Base-by-base conservation (phyloP, 2,113 vertebrate genomes). In the Hippocampus barbouri region DNA sequence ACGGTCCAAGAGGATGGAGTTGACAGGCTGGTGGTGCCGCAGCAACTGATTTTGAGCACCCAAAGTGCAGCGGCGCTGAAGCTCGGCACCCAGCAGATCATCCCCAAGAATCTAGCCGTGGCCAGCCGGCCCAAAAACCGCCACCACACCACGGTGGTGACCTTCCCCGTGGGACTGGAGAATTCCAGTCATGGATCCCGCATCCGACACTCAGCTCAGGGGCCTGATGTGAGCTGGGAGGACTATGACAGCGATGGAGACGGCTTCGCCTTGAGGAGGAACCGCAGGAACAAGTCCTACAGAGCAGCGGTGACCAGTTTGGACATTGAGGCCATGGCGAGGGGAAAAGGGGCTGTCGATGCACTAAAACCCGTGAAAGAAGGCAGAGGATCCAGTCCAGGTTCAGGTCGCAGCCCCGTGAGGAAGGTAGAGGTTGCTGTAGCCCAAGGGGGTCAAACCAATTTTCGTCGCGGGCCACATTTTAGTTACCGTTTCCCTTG, bases 201-300 rank as follows among this genome's bases (percentile, higher is more conserved):
- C 40, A 76, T 53, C 73, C 77, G 70, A 1, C 65, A 84, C 1
- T 71, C 91, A 0, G 6, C 88, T 1, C 83, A 84, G 73, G 79
- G 72, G 0, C 78, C 93, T 4, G 68, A 91, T 21, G 3, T 93
- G 57, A 88, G 88, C 2, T 79, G 85, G 88, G 94, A 96, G 0
- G 92, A 92, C 70, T 91, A 91, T 5, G 93, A 96, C 72, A 91
- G 76, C 5, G 81, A 82, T 0, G 91, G 87, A 0, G 79, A 86
- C 0, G 90, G 88, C 0, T 90, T 87, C 0, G 0, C 66, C 3
- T 75, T 94, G 59, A 90, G 89, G 41, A 92, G 95, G 41, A 98
- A 96, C 79, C 91, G 96, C 59, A 90, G 97, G 82, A 98, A 93
- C 87, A 94, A 91, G 82, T 98, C 96, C 0, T 99, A 99, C 87